Percentiles rank a stretch among this genome's conserved stretches.
phyloP scores from a whole-genome alignment of 2,113 vertebrate genomes.

The Gnathonemus echidnorhynchus region DNA sequence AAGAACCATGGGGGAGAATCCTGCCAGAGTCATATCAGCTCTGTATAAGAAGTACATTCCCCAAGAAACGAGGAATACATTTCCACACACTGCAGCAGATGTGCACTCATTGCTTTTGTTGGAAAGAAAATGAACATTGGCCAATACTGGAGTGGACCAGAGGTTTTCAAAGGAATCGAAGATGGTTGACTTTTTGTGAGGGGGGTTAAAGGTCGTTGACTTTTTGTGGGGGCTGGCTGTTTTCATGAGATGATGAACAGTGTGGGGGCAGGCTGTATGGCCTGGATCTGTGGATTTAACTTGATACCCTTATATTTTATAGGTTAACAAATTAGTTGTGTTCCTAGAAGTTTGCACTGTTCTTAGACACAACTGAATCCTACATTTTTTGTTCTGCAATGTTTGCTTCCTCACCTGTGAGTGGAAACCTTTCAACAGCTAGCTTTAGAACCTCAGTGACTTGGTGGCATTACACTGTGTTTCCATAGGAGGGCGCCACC shows the following conservation, averaged over 20 bases:
- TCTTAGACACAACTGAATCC: background rate
- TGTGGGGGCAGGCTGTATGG: background rate
- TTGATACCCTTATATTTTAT: background rate
- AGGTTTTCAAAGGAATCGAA: background rate
- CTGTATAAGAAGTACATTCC: background rate
- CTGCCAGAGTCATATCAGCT: background rate
- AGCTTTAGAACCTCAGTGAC: background rate
- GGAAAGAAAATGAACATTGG: background rate
- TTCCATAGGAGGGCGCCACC: background rate
- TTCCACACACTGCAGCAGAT: background rate
- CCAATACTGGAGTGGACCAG: background rate
- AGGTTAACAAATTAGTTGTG: background rate
- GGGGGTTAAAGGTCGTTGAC: background rate
- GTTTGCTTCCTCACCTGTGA: background rate
- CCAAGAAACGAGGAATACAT: background rate
- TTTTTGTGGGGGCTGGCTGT: background rate
- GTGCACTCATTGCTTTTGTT: background rate
- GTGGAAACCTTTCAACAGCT: background rate
- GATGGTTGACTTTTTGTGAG: background rate
- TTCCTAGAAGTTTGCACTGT: background rate
- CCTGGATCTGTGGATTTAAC: background rate
- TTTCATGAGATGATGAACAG: background rate
- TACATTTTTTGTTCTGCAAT: background rate
- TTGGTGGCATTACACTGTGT: background rate
- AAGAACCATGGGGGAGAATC: background rate